Conservation (phyloP, 2,797 vertebrate species). For the Phalloptychus januarius region DNA sequence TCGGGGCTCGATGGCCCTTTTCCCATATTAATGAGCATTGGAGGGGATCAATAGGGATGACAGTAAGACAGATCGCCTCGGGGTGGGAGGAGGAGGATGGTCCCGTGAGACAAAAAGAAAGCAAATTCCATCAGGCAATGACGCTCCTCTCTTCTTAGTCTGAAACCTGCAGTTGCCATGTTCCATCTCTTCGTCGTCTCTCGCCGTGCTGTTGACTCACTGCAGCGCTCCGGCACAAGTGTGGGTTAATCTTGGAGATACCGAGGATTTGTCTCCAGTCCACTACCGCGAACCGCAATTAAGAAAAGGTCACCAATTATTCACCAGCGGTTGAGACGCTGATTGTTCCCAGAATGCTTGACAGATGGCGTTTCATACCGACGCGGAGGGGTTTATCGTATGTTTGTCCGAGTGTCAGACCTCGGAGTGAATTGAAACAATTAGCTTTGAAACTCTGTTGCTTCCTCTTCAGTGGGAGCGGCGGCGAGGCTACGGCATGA, state of each 20-base stretch:
- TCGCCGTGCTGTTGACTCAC: slow-evolving; percentile 7
- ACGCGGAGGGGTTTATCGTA: slow-evolving; percentile 15
- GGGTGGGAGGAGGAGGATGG: slow-evolving; percentile 41
- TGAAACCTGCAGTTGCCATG: slow-evolving; percentile 19
- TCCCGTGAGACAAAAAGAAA: slow-evolving; percentile 56
- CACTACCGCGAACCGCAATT: slow-evolving; percentile 27
- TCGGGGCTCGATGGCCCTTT: slow-evolving; percentile 47
- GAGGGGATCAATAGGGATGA: slow-evolving; percentile 75
- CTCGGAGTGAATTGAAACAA: slow-evolving; percentile 34
- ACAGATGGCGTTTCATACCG: slow-evolving; percentile 1
- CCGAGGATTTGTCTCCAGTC: slow-evolving; percentile 18
- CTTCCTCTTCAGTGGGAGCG: slow-evolving; percentile 2
- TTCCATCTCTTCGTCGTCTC: slow-evolving; percentile 16
- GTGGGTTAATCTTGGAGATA: slow-evolving; percentile 27
- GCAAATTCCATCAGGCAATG: slow-evolving; percentile 65
- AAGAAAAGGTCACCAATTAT: slow-evolving; percentile 46
- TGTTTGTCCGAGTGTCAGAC: slow-evolving; percentile 14
- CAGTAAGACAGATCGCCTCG: slow-evolving; percentile 77
- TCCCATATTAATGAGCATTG: slow-evolving; percentile 77
- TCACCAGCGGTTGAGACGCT: slow-evolving; percentile 20
- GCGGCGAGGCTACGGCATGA: slow-evolving; percentile 24
- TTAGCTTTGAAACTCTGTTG: slow-evolving; percentile 12
- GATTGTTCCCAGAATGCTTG: slow-evolving; percentile 17
- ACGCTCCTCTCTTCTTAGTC: slow-evolving; percentile 32
- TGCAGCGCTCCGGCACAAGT: slow-evolving; percentile 11